Percentiles rank a stretch among this genome's conserved stretches.
These are phyloP conservation scores for Musca vetustissima DNA, from an alignment of 1,140 invertebrate species.

Conservation along the genomic window DNA sequence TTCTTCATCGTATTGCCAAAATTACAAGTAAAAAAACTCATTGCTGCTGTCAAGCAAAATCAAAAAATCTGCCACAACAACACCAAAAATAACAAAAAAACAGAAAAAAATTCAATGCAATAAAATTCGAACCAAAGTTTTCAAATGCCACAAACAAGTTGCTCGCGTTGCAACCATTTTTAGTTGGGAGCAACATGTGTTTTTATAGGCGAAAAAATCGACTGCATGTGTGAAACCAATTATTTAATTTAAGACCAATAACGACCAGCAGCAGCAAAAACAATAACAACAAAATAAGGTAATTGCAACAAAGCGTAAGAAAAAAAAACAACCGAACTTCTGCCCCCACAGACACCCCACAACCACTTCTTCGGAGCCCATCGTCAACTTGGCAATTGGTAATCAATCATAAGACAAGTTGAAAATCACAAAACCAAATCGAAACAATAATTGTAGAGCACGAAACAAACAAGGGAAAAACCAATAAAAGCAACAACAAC, in stretches of 20 bases:
- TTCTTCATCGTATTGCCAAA: too few species aligned
- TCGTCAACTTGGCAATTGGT: neutral
- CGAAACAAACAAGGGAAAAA: too few species aligned
- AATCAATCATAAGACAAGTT: slow-evolving; percentile 16
- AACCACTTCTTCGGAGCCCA: too few species aligned
- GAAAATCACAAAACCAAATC: too few species aligned
- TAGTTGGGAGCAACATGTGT: neutral
- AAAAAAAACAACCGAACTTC: neutral
- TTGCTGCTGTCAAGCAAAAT: neutral
- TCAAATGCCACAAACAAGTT: too few species aligned
- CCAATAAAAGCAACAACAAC: neutral
- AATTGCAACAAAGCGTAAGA: slow-evolving; percentile 8
- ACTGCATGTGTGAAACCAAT: slow-evolving; percentile 22
- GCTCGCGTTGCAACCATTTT: too few species aligned
- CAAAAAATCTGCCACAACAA: neutral
- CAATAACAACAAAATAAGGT: neutral
- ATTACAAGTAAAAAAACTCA: too few species aligned
- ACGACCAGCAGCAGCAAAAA: neutral
- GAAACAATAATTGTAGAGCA: too few species aligned
- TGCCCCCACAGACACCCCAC: too few species aligned
- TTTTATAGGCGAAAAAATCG: neutral
- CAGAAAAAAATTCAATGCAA: too few species aligned
- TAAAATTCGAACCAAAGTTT: neutral
- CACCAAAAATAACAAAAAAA: too few species aligned
- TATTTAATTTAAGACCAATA: slow-evolving; percentile 21